Conservation (phyloP, 2,797 vertebrate genomes). For the Malacoctenus gilli region DNA sequence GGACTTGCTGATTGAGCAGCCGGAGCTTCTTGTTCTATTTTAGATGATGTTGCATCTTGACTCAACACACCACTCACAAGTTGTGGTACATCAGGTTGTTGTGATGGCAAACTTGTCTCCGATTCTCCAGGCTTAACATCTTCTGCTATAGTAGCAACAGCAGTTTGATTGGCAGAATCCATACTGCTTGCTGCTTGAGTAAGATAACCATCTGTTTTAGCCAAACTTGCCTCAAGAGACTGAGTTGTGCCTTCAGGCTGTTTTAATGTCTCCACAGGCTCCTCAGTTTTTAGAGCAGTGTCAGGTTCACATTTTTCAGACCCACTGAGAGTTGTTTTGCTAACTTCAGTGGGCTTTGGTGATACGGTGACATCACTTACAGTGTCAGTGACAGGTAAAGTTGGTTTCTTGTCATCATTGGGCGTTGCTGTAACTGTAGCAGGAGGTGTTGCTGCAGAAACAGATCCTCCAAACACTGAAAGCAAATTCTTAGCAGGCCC, state of each 20-base stretch:
- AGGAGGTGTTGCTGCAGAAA: conserved; percentile 33
- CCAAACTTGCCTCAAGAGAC: conserved; percentile 20
- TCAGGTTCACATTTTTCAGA: conserved; percentile 23
- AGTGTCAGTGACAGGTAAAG: conserved; percentile 10
- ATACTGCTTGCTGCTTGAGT: conserved; percentile 26
- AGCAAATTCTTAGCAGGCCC: conserved; percentile 77
- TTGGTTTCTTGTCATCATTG: conserved; percentile 38
- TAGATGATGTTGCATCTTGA: conserved; percentile 43
- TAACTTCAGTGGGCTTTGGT: conserved; percentile 33
- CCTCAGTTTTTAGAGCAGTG: conserved; percentile 24
- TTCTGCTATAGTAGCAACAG: conserved; percentile 13
- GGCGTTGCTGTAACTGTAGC: conserved; percentile 51
- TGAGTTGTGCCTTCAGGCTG: conserved; percentile 19
- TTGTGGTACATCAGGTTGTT: conserved; percentile 32
- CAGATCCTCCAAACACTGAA: conserved; percentile 79
- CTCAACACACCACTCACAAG: conserved; percentile 22
- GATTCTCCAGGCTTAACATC: conserved; percentile 43
- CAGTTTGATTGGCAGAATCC: conserved; percentile 34
- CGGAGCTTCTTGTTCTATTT: conserved; percentile 34
- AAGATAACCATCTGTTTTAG: conserved; percentile 33
- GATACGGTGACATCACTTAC: conserved; percentile 8
- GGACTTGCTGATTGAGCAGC: conserved; percentile 22
- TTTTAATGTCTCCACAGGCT: conserved; percentile 28
- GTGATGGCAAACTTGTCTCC: conserved; percentile 21
- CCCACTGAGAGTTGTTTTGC: conserved; percentile 13